Evolutionary conservation across 2,888 invertebrate species (phyloP).

Genomic region (Oligia fasciuncula): DNA sequence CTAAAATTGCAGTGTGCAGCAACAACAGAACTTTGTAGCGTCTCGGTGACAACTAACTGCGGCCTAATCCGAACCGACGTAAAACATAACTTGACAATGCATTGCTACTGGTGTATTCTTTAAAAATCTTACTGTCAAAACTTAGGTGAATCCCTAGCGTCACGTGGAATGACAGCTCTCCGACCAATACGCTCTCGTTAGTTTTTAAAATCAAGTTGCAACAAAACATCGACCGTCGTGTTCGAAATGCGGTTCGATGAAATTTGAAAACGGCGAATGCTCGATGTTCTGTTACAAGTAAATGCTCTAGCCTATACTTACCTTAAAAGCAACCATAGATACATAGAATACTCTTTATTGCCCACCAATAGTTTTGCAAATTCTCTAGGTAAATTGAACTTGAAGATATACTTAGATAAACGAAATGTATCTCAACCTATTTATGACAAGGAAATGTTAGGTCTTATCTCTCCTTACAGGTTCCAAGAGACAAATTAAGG

Average conservation of each 20-base stretch:
- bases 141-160: neutral
- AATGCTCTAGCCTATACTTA: too few relatives aligned
- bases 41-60: constrained; percentile 75
- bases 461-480: constrained; percentile 50
- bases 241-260: neutral
- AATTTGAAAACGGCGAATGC: neutral
- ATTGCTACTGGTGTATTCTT: neutral
- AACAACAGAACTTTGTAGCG: constrained; percentile 80
- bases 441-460: constrained; percentile 57
- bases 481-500: constrained; percentile 60
- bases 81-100: constrained; percentile 44
- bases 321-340: constrained; percentile 7
- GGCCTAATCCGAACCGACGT: constrained; percentile 61
- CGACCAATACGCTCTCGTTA: too few relatives aligned
- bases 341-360: constrained; percentile 1
- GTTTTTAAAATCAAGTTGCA: too few relatives aligned
- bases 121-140: neutral
- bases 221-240: too few relatives aligned
- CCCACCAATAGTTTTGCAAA: constrained; percentile 28
- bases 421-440: constrained; percentile 41
- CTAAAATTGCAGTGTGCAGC: constrained; percentile 82
- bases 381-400: constrained; percentile 31
- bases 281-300: too few relatives aligned
- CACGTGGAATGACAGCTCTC: neutral
- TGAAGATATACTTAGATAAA: constrained; percentile 43